Evolutionary conservation across 2,113 vertebrate species (phyloP).

Genomic region (Phalacrocorax carbo): DNA sequence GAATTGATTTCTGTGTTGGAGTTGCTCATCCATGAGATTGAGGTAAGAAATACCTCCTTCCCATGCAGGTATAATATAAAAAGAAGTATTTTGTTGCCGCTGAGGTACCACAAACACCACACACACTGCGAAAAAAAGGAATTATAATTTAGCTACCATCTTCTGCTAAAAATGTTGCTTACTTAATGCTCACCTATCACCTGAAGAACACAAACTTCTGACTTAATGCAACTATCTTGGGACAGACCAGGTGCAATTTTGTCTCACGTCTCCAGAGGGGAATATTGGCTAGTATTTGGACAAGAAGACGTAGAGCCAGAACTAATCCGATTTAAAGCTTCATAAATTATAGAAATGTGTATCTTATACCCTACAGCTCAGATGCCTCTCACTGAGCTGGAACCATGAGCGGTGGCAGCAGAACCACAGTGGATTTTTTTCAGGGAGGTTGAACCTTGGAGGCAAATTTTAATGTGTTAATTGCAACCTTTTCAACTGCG

Average conservation of each 20-base stretch:
- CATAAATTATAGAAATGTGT: rapidly evolving
- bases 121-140: not conserved
- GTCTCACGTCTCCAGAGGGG: not conserved
- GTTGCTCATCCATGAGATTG: not conserved
- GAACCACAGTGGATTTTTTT: not conserved
- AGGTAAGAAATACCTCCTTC: not conserved
- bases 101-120: not conserved
- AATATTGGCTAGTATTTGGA: not conserved
- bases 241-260: not conserved
- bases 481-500: not conserved
- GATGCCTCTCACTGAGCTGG: not conserved
- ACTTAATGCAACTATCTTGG: not conserved
- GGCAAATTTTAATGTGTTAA: not conserved
- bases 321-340: not conserved
- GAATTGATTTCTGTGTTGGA: not conserved
- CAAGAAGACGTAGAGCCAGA: not conserved
- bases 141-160: not conserved
- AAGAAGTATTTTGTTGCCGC: not conserved
- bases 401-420: not conserved
- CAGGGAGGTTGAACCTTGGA: not conserved
- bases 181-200: not conserved
- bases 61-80: not conserved
- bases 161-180: not conserved
- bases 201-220: not conserved
- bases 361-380: not conserved